phyloP scores from a whole-genome alignment of 2,797 vertebrate species.

The Botia kubotai region DNA sequence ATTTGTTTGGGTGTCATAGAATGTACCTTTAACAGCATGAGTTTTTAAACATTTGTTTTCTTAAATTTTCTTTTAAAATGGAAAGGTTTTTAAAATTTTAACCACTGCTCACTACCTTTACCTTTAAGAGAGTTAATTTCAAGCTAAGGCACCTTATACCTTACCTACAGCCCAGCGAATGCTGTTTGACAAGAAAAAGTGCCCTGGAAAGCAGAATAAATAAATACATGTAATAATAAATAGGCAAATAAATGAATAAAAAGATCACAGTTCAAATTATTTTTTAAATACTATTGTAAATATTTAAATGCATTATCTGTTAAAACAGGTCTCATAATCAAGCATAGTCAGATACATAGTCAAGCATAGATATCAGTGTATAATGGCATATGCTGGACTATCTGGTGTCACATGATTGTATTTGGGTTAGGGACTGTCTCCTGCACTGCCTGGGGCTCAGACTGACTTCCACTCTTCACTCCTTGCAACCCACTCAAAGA shows the following conservation, averaged over 20 bases:
- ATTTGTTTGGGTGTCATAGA: slow-evolving; percentile 5
- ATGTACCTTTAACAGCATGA: not conserved
- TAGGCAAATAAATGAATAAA: too few relatives aligned
- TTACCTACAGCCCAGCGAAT: too few relatives aligned
- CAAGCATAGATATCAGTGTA: not conserved
- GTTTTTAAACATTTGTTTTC: too few relatives aligned
- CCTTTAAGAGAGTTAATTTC: too few relatives aligned
- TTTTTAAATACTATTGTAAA: too few relatives aligned
- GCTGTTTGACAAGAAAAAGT: not conserved
- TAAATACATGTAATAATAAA: too few relatives aligned
- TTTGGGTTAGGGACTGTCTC: not conserved
- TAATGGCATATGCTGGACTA: not conserved
- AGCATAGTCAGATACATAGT: not conserved
- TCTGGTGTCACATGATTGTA: not conserved
- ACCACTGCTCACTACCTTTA: too few relatives aligned
- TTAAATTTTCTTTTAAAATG: too few relatives aligned
- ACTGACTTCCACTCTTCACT: not conserved
- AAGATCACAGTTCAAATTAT: too few relatives aligned
- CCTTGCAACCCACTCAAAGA: slow-evolving; percentile 11
- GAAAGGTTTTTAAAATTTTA: too few relatives aligned
- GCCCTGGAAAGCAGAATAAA: not conserved
- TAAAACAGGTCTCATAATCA: not conserved
- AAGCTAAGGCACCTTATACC: too few relatives aligned
- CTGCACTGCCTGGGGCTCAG: not conserved
- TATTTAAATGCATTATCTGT: not conserved